phyloP scores from a whole-genome alignment of 2,888 invertebrate genomes.

The Odontocerum albicorne region DNA sequence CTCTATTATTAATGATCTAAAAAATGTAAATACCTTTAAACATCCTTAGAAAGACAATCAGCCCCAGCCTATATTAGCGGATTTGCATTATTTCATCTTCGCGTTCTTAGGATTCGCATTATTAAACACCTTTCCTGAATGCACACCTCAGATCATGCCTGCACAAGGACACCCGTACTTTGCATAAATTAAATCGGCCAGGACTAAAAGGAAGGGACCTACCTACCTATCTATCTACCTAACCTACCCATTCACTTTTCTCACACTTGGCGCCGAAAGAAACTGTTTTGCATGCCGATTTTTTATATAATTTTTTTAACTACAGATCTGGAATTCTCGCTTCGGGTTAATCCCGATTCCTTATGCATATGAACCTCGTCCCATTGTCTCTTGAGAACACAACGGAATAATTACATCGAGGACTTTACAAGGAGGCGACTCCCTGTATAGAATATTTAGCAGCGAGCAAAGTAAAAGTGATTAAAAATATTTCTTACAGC shows the following conservation, averaged over 20 bases:
- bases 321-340: conserved; percentile 18
- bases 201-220: conserved; percentile 4
- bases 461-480: neutral
- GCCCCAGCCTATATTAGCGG: no score
- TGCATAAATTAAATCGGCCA: conserved; percentile 25
- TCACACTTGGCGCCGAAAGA: conserved; percentile 27
- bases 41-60: no score
- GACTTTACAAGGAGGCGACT: neutral
- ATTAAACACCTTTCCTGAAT: no score
- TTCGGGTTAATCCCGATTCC: conserved; percentile 32
- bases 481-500: conserved; percentile 14
- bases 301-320: conserved; percentile 25
- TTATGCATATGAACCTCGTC: conserved; percentile 30
- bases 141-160: no score
- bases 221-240: no score
- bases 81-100: no score
- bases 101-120: no score
- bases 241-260: conserved; percentile 25
- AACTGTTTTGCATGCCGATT: conserved; percentile 29
- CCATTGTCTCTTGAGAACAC: conserved; percentile 11
- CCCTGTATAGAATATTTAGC: neutral
- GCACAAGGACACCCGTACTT: conserved; percentile 28
- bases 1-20: no score
- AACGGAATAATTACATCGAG: conserved; percentile 16
- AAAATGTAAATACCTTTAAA: no score